phyloP scores from a whole-genome alignment of 2,888 invertebrate species.

The Noctuana brunneofusca region DNA sequence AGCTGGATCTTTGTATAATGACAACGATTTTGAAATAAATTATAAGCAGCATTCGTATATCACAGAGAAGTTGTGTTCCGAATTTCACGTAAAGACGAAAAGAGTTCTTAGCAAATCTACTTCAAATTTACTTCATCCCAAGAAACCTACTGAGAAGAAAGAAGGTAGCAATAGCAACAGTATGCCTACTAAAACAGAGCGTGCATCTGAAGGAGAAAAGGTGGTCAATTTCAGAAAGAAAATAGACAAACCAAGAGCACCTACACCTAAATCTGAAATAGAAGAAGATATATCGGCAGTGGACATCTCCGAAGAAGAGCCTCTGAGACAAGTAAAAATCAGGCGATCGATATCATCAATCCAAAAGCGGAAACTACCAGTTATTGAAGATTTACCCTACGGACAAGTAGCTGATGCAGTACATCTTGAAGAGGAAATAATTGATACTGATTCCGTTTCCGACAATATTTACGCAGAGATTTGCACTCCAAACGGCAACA shows the following conservation, averaged over 20 bases:
- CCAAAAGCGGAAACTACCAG: constrained; percentile 78
- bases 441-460: constrained; percentile 70
- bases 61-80: constrained; percentile 86
- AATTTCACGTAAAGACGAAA: constrained; percentile 88
- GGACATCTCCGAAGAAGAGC: constrained; percentile 73
- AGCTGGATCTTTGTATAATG: constrained; percentile 81
- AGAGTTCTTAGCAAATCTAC: constrained; percentile 85
- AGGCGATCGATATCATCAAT: constrained; percentile 80
- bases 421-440: constrained; percentile 68
- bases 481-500: constrained; percentile 73
- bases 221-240: constrained; percentile 74
- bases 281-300: constrained; percentile 66
- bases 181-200: constrained; percentile 77
- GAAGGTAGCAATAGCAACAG: constrained; percentile 77
- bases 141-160: constrained; percentile 78
- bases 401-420: constrained; percentile 88
- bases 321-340: constrained; percentile 73
- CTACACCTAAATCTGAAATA: constrained; percentile 73
- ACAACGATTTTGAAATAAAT: constrained; percentile 80
- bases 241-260: constrained; percentile 76
- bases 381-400: constrained; percentile 86
- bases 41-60: constrained; percentile 85
- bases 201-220: constrained; percentile 64
- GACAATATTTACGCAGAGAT: constrained; percentile 89
- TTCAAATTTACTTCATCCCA: constrained; percentile 84